phyloP scores from a whole-genome alignment of 2,888 invertebrate species.

The Lochmaea capreae region DNA sequence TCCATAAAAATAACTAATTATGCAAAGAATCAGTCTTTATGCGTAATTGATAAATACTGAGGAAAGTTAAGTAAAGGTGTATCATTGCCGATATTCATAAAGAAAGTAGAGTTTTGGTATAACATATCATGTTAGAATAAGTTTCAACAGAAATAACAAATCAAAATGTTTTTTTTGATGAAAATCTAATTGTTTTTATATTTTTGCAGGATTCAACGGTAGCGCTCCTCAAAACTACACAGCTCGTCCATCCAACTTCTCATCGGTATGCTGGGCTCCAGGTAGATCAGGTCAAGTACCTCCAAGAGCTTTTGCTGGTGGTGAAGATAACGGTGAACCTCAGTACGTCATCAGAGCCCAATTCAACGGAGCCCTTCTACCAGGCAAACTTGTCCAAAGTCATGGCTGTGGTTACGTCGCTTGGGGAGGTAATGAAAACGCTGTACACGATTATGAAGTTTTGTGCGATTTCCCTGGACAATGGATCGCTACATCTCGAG shows the following conservation, averaged over 20 bases:
- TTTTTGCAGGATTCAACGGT: conserved; percentile 20
- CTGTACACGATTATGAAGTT: conserved; percentile 75
- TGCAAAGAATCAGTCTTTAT: too few species aligned
- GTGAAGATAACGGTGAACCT: conserved; percentile 72
- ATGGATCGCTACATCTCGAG: conserved; percentile 64
- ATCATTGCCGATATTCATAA: too few species aligned
- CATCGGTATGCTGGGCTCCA: conserved; percentile 72
- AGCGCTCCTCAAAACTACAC: conserved; percentile 32
- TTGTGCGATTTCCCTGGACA: conserved; percentile 62
- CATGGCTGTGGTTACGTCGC: conserved; percentile 76
- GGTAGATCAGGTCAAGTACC: conserved; percentile 77
- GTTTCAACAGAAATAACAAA: too few species aligned
- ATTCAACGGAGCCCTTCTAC: conserved; percentile 80
- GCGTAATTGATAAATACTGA: too few species aligned
- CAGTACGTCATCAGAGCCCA: conserved; percentile 77
- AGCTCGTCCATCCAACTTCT: conserved; percentile 30
- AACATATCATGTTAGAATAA: too few species aligned
- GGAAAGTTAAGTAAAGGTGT: too few species aligned
- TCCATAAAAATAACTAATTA: too few species aligned
- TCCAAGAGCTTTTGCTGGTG: conserved; percentile 78
- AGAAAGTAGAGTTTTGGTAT: too few species aligned
- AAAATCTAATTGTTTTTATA: not conserved
- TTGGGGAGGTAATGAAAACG: conserved; percentile 82
- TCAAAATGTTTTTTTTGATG: too few species aligned
- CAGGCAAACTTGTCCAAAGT: conserved; percentile 81